phyloP scores from a whole-genome alignment of 2,797 vertebrate species.

The Erethizon dorsatum region DNA sequence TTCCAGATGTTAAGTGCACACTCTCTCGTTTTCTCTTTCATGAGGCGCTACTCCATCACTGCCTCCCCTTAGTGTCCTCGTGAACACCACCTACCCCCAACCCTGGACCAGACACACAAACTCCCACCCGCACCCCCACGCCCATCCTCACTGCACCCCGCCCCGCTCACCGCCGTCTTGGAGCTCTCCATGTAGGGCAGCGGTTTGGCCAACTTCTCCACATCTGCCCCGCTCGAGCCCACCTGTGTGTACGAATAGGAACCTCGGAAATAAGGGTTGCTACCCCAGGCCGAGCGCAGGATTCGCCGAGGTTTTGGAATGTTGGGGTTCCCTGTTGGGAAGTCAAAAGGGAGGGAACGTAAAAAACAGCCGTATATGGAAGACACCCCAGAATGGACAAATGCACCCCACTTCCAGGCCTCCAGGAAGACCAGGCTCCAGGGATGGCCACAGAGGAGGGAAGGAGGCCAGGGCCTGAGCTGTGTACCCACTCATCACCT shows the following conservation, averaged over 20 bases:
- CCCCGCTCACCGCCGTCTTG: slow-evolving; percentile 95
- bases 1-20: slow-evolving; percentile 63
- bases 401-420: neutral
- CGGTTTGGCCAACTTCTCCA: slow-evolving; percentile 96
- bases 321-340: slow-evolving; percentile 95
- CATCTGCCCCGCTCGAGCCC: slow-evolving; percentile 96
- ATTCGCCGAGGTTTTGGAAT: slow-evolving; percentile 98
- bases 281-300: slow-evolving; percentile 98
- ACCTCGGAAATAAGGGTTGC: slow-evolving; percentile 96
- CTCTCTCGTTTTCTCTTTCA: neutral
- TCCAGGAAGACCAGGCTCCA: neutral
- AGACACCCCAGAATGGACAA: neutral
- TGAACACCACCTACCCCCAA: neutral
- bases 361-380: neutral
- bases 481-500: neutral
- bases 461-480: neutral
- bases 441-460: neutral
- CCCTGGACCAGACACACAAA: neutral
- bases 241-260: slow-evolving; percentile 99
- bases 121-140: accelerated
- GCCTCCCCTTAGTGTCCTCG: neutral
- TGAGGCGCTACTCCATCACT: neutral
- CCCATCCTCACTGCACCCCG: accelerated
- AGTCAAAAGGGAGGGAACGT: slow-evolving; percentile 71
- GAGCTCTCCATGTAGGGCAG: slow-evolving; percentile 97